Percentiles rank a stretch among this genome's conserved stretches.
These are phyloP conservation scores for Salticus scenicus DNA, from an alignment of 2,888 invertebrate genomes.

Conservation along the genomic window DNA sequence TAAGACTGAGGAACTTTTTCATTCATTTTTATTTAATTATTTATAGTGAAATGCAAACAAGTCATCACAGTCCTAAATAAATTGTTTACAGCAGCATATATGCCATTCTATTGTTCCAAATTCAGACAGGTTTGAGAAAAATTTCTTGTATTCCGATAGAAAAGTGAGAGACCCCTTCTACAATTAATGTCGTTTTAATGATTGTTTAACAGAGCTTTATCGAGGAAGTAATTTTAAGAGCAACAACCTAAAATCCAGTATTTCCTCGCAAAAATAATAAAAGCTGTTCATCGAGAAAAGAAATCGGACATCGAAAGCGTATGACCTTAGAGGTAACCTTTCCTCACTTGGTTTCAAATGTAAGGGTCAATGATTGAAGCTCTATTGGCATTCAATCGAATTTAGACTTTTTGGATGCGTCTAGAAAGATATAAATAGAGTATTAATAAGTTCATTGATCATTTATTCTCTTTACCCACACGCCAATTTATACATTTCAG, in stretches of 20 bases:
- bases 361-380: not conserved
- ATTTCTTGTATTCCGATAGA: too few species aligned
- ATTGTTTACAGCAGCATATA: too few species aligned
- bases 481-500: too few species aligned
- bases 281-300: not conserved
- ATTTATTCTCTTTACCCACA: too few species aligned
- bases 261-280: not conserved
- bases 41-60: too few species aligned
- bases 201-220: not conserved
- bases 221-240: not conserved
- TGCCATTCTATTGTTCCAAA: too few species aligned
- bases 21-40: too few species aligned
- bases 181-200: not conserved
- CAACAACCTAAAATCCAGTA: slow-evolving; percentile 4
- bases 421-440: too few species aligned
- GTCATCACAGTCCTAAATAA: too few species aligned
- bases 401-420: not conserved
- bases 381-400: not conserved
- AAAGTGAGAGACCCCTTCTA: not conserved
- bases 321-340: slow-evolving; percentile 9
- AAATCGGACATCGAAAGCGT: not conserved
- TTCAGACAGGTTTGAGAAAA: too few species aligned
- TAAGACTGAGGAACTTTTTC: too few species aligned
- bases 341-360: not conserved
- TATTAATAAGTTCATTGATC: too few species aligned